A percentile compares a stretch with the other conserved stretches of the same genome.
Conservation (phyloP, 2,888 invertebrate genomes). For the Trissonchulus sp. region DNA sequence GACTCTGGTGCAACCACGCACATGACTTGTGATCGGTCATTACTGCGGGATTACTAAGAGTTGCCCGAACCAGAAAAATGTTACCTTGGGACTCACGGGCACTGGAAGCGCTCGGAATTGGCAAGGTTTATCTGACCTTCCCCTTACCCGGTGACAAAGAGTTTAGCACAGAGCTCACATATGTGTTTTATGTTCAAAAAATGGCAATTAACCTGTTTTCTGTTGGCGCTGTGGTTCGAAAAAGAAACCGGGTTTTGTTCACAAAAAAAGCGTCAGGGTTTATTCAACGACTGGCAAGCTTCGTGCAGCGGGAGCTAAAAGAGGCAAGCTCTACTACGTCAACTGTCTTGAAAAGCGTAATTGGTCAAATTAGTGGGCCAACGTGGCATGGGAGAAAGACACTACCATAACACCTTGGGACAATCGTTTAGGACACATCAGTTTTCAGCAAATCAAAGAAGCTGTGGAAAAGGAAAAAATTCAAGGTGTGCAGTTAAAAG, state of each 20-base stretch:
- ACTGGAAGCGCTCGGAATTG: neutral
- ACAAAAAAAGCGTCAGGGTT: neutral
- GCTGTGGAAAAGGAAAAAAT: neutral
- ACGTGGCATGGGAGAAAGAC: neutral
- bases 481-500: neutral
- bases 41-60: neutral
- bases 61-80: neutral
- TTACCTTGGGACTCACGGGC: neutral
- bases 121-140: neutral
- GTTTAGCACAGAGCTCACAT: neutral
- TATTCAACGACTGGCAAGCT: neutral
- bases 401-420: too few species aligned
- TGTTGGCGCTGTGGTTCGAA: neutral
- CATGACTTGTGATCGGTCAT: neutral
- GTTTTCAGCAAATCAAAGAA: neutral
- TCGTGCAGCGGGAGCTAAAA: neutral
- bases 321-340: neutral
- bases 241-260: neutral
- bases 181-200: neutral
- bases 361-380: neutral
- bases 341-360: neutral
- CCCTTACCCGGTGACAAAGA: neutral
- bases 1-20: neutral
- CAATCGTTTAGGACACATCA: neutral
- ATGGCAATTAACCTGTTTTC: neutral